A percentile compares a stretch with the other conserved stretches of the same genome.
phyloP scores from a whole-genome alignment of 1,140 invertebrate species.

The Hylyphantes graminicola region DNA sequence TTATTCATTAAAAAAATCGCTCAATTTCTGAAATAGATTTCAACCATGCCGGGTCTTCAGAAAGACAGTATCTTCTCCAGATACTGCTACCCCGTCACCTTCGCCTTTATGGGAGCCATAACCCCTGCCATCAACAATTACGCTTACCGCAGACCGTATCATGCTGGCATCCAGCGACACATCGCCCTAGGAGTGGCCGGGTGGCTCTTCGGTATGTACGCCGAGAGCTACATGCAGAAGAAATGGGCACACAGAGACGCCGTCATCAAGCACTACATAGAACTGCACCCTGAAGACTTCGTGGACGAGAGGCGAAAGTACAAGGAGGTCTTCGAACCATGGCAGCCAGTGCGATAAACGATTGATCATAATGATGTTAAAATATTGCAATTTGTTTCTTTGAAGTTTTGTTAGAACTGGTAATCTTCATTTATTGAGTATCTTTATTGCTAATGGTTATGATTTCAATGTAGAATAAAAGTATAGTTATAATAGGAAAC shows the following conservation, averaged over 20 bases:
- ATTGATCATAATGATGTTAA: too few species aligned
- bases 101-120: background rate
- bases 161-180: slow-evolving; percentile 58
- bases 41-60: background rate
- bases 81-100: slow-evolving; percentile 20
- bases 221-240: background rate
- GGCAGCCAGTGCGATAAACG: slow-evolving; percentile 14
- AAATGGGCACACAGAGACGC: slow-evolving; percentile 60
- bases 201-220: slow-evolving; percentile 23
- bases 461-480: too few species aligned
- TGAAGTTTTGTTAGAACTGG: too few species aligned
- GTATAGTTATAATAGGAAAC: too few species aligned
- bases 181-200: slow-evolving; percentile 9
- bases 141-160: background rate
- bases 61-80: slow-evolving; percentile 48
- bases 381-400: too few species aligned
- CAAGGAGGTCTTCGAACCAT: slow-evolving; percentile 54
- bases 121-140: slow-evolving; percentile 4
- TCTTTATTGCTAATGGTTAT: too few species aligned
- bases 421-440: too few species aligned
- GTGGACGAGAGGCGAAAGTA: slow-evolving; percentile 21
- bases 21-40: too few species aligned
- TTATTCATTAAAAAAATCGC: too few species aligned
- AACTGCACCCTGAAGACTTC: slow-evolving; percentile 64
- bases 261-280: slow-evolving; percentile 62